Percentiles rank a stretch among this genome's conserved stretches.
These are phyloP conservation scores for Drosophila barbarae DNA, from an alignment of 2,888 invertebrate species.

Conservation along the genomic window DNA sequence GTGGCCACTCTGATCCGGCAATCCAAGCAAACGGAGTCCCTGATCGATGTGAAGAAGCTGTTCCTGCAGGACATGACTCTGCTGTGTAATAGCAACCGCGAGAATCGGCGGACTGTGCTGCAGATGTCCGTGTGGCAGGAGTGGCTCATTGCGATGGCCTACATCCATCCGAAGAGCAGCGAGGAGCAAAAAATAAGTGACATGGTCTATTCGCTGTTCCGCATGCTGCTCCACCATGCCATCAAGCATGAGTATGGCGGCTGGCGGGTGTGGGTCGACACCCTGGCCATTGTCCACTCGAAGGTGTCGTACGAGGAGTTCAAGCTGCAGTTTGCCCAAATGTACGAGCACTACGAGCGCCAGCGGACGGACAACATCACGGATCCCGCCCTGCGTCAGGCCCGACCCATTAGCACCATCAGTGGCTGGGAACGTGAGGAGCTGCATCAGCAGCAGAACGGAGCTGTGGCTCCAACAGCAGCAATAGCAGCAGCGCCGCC, in stretches of 20 bases:
- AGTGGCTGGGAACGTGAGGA: conserved; percentile 93
- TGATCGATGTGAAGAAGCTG: conserved; percentile 95
- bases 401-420: conserved; percentile 96
- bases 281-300: conserved; percentile 98
- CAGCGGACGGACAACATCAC: conserved; percentile 96
- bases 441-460: conserved; percentile 74
- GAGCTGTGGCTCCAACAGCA: conserved; percentile 1
- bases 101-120: conserved; percentile 96
- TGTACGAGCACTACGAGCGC: conserved; percentile 97
- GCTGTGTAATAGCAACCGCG: conserved; percentile 97
- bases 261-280: conserved; percentile 99
- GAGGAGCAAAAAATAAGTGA: conserved; percentile 98
- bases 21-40: conserved; percentile 94
- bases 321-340: conserved; percentile 97
- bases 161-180: conserved; percentile 96
- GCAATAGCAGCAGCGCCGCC: conserved; percentile 52
- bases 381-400: conserved; percentile 94
- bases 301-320: conserved; percentile 99
- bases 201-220: conserved; percentile 98
- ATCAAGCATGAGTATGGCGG: conserved; percentile 99
- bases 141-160: conserved; percentile 99
- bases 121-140: conserved; percentile 99
- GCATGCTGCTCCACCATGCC: conserved; percentile 98
- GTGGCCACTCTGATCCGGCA: conserved; percentile 98
- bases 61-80: conserved; percentile 99